Percentiles rank a stretch among this genome's conserved stretches.
Conservation (phyloP, 30 jellyfish, hydroid and myxozoan species). For the Hydractinia echinata region DNA sequence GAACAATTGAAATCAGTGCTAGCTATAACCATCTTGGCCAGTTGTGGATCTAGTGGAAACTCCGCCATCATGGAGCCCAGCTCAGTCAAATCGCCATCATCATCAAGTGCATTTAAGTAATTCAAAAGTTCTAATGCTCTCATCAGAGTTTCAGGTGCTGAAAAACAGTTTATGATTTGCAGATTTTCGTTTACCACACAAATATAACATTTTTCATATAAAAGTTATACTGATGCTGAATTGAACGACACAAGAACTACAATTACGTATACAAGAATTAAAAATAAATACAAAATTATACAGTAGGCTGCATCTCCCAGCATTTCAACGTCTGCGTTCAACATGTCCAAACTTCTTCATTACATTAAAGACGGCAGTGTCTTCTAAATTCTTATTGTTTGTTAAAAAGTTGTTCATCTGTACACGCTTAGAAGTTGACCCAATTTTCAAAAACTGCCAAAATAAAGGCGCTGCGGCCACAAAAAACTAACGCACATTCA, state of each 20-base stretch:
- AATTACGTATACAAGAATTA: neutral
- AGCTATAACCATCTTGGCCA: slow-evolving; percentile 97
- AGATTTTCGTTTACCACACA: too few species aligned
- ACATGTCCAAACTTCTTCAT: too few species aligned
- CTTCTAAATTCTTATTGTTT: too few species aligned
- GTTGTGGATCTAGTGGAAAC: slow-evolving; percentile 98
- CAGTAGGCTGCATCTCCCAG: too few species aligned
- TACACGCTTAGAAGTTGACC: too few species aligned
- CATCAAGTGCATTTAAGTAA: slow-evolving; percentile 89
- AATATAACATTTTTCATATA: too few species aligned
- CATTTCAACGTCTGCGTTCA: too few species aligned
- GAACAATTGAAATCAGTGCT: slow-evolving; percentile 97
- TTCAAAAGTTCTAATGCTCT: slow-evolving; percentile 94
- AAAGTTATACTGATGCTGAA: neutral
- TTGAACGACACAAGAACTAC: neutral
- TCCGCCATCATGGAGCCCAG: slow-evolving; percentile 99
- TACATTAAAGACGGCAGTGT: too few species aligned
- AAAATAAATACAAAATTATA: neutral
- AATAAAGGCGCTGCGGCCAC: too few species aligned
- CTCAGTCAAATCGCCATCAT: slow-evolving; percentile 94
- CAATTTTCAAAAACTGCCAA: too few species aligned
- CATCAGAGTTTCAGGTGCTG: slow-evolving; percentile 99
- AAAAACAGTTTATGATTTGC: neutral
- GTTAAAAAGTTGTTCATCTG: too few species aligned
- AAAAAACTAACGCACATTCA: too few species aligned